These are phyloP conservation scores for Teleogryllus occipitalis DNA, from an alignment of 1,140 invertebrate species.

Conservation along the genomic window DNA sequence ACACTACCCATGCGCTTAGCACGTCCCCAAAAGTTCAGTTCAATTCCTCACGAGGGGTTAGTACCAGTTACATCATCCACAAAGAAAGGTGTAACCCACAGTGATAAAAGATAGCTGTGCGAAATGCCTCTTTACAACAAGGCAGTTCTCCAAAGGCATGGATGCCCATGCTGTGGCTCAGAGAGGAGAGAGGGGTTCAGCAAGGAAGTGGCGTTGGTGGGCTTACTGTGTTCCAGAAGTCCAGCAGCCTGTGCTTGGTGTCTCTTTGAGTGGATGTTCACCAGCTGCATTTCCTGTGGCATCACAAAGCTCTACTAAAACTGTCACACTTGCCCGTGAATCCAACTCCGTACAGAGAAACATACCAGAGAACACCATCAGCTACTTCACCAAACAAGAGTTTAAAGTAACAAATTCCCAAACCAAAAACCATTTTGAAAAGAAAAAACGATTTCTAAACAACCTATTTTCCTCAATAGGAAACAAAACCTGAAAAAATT, in stretches of 20 bases:
- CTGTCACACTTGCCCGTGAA: not conserved
- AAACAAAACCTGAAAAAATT: not conserved
- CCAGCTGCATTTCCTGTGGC: not conserved
- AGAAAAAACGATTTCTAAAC: not conserved
- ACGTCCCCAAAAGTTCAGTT: too few relatives aligned
- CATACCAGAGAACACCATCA: not conserved
- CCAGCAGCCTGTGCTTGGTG: not conserved
- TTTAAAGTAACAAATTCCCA: not conserved
- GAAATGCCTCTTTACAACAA: not conserved
- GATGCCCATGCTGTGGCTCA: not conserved
- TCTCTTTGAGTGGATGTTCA: not conserved
- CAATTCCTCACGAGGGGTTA: not conserved
- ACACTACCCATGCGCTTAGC: too few relatives aligned
- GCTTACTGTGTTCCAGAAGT: not conserved
- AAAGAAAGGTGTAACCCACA: not conserved
- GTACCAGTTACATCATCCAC: not conserved
- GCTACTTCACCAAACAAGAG: not conserved
- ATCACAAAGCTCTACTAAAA: not conserved
- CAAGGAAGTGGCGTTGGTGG: not conserved
- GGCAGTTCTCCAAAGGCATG: not conserved
- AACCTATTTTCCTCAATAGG: not conserved
- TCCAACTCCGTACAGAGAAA: not conserved
- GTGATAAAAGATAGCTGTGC: not conserved
- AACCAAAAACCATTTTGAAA: not conserved
- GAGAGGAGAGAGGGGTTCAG: not conserved